Base-by-base conservation (phyloP, 2,888 invertebrate species). In the Pharmacophagus antenor region DNA sequence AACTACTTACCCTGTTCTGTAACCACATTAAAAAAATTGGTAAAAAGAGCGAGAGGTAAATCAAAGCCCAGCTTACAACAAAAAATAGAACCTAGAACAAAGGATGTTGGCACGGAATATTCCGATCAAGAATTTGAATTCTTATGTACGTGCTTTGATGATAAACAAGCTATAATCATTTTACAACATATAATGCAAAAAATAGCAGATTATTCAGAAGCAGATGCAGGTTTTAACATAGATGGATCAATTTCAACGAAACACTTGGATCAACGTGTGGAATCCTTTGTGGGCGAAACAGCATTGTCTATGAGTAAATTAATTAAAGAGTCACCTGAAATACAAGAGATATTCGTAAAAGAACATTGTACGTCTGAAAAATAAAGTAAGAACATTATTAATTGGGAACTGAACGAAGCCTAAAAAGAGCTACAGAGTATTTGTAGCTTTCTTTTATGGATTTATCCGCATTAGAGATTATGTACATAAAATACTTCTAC, bases 281-380 rank as follows among this genome's bases (percentile, higher is more conserved):
- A 62, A n/a, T 69, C 75, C 0, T 88, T 88, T 61, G 82, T 74
- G 0, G 70, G 66, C 0, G 74, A 77, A 0, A 70, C 82, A 62
- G 84, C 80, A 2, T 63, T 63, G 44, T 80, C 82, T 4, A 65
- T 88, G 50, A 73, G 73, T 54, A 67, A 70, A 48, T 59, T 85
- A 22, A 51, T 87, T 1, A 62, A 77, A 1, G 66, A 69, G 0
- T 66, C 77, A 0, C 78, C 83, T 1, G 72, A 81, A 53, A 66
- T 88, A 18, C 65, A 77, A 62, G 80, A 86, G 65, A 72, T 88
- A 67, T 88, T 86, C 60, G 76, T 65, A 57, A 82, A 73, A 64
- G 63, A 73, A 8, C 71, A 81, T 37, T 37, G 37, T 6, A 15
- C 37, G 5, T 15, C 6, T 15, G 10, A 37, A 37, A n/a, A 37